Evolutionary conservation across 2,888 invertebrate species (phyloP), one percentile per base, ranked within the genome.

Genomic region (Amphipoea oculea): DNA sequence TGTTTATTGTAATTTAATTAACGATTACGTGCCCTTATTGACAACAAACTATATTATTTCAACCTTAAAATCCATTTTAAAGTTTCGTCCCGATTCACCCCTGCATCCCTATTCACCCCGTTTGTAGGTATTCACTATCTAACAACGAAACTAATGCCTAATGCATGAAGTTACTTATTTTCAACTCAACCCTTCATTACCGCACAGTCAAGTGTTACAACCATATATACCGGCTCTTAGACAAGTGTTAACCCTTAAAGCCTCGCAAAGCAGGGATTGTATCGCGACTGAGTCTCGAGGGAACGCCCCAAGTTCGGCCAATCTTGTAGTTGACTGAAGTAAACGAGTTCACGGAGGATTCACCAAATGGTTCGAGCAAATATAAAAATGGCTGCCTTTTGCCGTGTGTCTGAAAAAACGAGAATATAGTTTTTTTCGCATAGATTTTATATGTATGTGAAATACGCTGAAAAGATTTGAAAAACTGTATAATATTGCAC

Each of bases 191-290:
- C 67, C 72, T 77, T 68, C n/a, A 72, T 72, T 77, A 72, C 83
- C 6, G 23, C 45, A 5, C 69, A 60, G 14, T 36, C 71, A 74
- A 84, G 74, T 79, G 71, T 74, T 67, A 84, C 79, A 83, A 73
- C 84, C 70, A 62, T 72, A 62, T 72, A 66, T 62, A 72, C 72
- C 71, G 54, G 63, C 48, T 68, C 45, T 81, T 65, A 71, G 60
- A n/a, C 60, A 81, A 81, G 69, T 76, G 85, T 81, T 76, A 81
- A 84, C 72, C 73, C 78, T 74, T 57, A 81, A 85, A 67, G 45
- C 60, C 20, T 67, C 65, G 65, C 67, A 72, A 82, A 72, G 66
- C 72, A 60, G 45, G 67, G 69, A 73, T 80, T 73, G 69, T 81
- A 85, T 82, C 73, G 70, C 51, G 48, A 42, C 63, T 12, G 57